These are phyloP conservation scores for Pediacus dermestoides DNA, from an alignment of 2,888 invertebrate genomes.

Conservation along the genomic window DNA sequence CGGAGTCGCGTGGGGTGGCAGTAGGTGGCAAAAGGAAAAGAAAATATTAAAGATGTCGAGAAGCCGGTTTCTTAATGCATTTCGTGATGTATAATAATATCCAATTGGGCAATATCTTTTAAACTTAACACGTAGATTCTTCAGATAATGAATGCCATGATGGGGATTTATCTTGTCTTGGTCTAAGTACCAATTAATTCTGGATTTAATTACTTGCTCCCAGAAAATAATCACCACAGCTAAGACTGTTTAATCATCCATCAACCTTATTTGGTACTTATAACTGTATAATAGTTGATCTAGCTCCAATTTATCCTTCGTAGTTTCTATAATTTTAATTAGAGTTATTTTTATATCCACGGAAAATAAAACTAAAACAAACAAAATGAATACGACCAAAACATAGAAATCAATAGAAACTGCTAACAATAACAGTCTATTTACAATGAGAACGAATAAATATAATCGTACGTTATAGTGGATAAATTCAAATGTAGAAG, in stretches of 20 bases:
- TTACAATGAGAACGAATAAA: slow-evolving; percentile 18
- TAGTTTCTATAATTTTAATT: no score
- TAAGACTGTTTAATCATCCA: no score
- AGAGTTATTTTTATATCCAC: no score
- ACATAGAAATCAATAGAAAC: no score
- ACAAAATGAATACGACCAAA: no score
- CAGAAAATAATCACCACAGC: no score
- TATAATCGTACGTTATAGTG: slow-evolving; percentile 20
- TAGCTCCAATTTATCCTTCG: no score
- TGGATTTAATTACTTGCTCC: slow-evolving; percentile 1
- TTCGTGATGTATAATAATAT: slow-evolving; percentile 25
- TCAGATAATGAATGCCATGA: slow-evolving; percentile 19
- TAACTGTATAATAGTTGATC: no score
- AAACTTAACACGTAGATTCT: slow-evolving; percentile 21
- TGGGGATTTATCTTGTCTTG: slow-evolving; percentile 2
- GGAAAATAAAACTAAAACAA: no score
- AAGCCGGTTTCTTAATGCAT: slow-evolving; percentile 31
- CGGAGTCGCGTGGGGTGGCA: slow-evolving; percentile 28
- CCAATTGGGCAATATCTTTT: slow-evolving; percentile 23
- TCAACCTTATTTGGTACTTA: no score
- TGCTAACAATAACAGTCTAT: slow-evolving; percentile 10
- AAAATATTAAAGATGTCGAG: slow-evolving; percentile 30
- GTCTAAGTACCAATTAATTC: slow-evolving; percentile 2
- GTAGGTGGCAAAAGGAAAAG: slow-evolving; percentile 29
- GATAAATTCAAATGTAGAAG: slow-evolving; percentile 33